Conservation (phyloP, 2,113 vertebrate species). For the Chiloscyllium plagiosum region DNA sequence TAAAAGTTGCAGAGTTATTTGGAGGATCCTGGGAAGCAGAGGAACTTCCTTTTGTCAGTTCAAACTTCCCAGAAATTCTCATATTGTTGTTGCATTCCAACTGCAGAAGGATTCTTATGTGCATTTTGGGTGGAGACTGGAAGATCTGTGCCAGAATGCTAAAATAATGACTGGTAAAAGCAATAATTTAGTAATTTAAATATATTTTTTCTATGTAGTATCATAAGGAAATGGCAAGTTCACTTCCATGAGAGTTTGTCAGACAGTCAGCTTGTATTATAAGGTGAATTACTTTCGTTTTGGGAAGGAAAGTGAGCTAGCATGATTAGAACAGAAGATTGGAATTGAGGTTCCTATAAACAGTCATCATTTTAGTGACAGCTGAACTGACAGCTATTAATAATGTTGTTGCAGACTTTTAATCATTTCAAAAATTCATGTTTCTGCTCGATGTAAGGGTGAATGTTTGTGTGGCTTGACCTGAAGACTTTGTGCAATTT, state of each 20-base stretch:
- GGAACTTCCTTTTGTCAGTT: too few relatives aligned
- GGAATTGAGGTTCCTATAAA: slow-evolving; percentile 2
- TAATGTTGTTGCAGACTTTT: background rate
- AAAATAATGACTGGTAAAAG: background rate
- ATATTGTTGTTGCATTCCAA: too few relatives aligned
- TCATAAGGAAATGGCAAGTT: background rate
- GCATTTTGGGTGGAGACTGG: too few relatives aligned
- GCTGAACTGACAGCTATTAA: background rate
- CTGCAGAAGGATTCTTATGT: too few relatives aligned
- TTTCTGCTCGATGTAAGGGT: background rate
- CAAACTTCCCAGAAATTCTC: too few relatives aligned
- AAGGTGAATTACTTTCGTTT: background rate
- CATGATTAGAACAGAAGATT: background rate
- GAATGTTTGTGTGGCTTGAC: background rate
- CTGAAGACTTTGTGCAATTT: background rate
- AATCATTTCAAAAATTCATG: background rate
- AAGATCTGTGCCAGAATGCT: background rate
- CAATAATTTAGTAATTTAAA: too few relatives aligned
- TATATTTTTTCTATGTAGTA: too few relatives aligned
- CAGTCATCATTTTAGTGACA: background rate
- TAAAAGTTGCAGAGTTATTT: too few relatives aligned
- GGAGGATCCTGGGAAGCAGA: too few relatives aligned
- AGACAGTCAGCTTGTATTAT: background rate
- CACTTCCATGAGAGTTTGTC: background rate
- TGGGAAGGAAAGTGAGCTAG: background rate